Evolutionary conservation across 2,113 vertebrate genomes (phyloP).

Genomic region (Trematocara stigmaticum): DNA sequence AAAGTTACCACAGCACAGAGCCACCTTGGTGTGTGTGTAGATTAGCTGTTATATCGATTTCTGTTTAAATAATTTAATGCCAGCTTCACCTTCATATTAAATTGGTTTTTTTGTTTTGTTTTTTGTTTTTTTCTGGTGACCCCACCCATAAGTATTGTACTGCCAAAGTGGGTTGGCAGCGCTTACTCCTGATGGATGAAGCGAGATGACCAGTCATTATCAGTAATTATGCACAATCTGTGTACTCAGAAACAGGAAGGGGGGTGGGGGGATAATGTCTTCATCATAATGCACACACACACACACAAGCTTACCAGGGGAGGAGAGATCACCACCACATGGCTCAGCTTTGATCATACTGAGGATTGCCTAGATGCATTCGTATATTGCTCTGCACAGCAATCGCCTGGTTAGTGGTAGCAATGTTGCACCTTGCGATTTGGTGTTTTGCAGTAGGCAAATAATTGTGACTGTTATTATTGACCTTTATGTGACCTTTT

Average conservation of each 20-base stretch:
- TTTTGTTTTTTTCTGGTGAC: neutral
- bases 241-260: constrained; percentile 12
- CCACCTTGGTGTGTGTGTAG: neutral
- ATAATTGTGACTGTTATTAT: neutral
- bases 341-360: constrained; percentile 26
- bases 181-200: constrained; percentile 65
- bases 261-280: constrained; percentile 59
- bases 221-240: constrained; percentile 71
- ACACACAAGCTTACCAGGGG: neutral
- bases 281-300: constrained; percentile 47
- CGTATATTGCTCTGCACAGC: neutral
- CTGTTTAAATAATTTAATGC: constrained; percentile 1
- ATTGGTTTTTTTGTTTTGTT: neutral
- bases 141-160: neutral
- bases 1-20: neutral
- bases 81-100: neutral
- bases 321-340: constrained; percentile 13
- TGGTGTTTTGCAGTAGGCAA: neutral
- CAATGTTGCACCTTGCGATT: neutral
- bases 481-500: neutral
- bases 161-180: constrained; percentile 40
- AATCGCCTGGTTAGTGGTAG: neutral
- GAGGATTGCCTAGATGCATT: neutral
- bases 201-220: constrained; percentile 68
- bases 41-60: neutral